These are phyloP conservation scores for Drosophila falleni DNA, from an alignment of 2,888 invertebrate species.

Conservation along the genomic window DNA sequence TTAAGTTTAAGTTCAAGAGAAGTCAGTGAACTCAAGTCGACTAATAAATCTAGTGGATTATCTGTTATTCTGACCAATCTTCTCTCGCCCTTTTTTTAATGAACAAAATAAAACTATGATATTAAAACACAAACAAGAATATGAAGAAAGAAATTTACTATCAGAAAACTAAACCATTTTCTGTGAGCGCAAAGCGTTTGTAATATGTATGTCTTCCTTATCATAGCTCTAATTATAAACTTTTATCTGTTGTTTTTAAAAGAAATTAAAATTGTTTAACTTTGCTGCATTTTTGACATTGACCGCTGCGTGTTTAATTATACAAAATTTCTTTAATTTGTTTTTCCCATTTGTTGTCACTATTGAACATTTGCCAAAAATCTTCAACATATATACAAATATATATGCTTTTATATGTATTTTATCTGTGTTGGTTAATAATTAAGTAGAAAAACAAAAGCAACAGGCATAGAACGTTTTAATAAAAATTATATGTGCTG, in stretches of 20 bases:
- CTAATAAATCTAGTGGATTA: too few relatives aligned
- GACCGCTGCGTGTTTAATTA: constrained; percentile 45
- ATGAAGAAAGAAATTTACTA: neutral
- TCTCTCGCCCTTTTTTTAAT: too few relatives aligned
- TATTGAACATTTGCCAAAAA: constrained; percentile 71
- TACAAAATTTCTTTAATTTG: constrained; percentile 31
- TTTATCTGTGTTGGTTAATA: constrained; percentile 17
- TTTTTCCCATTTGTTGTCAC: constrained; percentile 37
- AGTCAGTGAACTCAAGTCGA: too few relatives aligned
- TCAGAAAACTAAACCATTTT: neutral
- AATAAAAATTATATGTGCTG: constrained; percentile 6
- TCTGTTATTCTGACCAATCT: too few relatives aligned
- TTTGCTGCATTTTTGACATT: constrained; percentile 66
- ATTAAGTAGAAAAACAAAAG: constrained; percentile 36
- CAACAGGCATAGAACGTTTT: constrained; percentile 15
- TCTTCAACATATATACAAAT: constrained; percentile 4
- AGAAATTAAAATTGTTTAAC: constrained; percentile 11
- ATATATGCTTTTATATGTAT: constrained; percentile 6
- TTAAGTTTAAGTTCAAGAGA: too few relatives aligned
- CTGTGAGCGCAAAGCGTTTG: neutral
- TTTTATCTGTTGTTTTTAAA: neutral
- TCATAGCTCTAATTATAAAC: constrained; percentile 15
- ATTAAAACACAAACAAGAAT: neutral
- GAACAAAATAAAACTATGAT: neutral
- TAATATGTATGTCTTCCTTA: constrained; percentile 18